Base-by-base conservation (phyloP, 1,140 invertebrate genomes). In the Drosophila lini region DNA sequence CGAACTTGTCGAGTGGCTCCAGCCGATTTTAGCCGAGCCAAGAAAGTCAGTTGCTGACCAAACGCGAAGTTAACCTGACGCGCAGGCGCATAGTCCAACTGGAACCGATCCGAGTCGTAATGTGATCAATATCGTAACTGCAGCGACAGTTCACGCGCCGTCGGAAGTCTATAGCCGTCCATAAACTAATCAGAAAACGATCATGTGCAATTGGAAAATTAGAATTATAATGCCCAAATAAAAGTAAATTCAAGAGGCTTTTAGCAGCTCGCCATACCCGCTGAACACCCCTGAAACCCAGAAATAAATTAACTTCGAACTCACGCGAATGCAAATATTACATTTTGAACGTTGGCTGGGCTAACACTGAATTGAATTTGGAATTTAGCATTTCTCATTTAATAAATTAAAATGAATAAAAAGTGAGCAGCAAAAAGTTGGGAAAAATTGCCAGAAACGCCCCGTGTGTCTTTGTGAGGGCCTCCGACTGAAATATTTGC, bases 381-480 rank as follows among this genome's bases (percentile, higher is more conserved):
- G 81, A 53, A 57, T 34, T 64, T 42, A 73, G 71, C 73, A 84
- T 84, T 78, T 65, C 79, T 74, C 63, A 88, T 77, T 85, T 74
- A 71, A 80, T 86, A 82, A 88, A 69, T 77, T 79, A 55, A 60
- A 78, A 82, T 79, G 45, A 86, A 88, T 82, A 77, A 74, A 76
- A 68, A 83, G 73, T 83, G 58, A 47, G 71, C 69, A 74, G 22
- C 55, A 61, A 60, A 60, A 47, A 59, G 48, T 45, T 60, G 38
- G 60, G 57, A 69, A 75, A 75, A 67, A 52, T 34, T 40, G 19
- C 32, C 56, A 62, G 68, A 55, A 74, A 52, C 52, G 52, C 61
- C 11, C 62, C 44, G 64, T 80, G 83, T 88, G 83, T 83, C 84
- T 80, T 47, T 88, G 82, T 82, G 67, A 73, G 75, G 78, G 81